Evolutionary conservation across 2,888 invertebrate genomes (phyloP).

Genomic region (Cheilosia grossa): DNA sequence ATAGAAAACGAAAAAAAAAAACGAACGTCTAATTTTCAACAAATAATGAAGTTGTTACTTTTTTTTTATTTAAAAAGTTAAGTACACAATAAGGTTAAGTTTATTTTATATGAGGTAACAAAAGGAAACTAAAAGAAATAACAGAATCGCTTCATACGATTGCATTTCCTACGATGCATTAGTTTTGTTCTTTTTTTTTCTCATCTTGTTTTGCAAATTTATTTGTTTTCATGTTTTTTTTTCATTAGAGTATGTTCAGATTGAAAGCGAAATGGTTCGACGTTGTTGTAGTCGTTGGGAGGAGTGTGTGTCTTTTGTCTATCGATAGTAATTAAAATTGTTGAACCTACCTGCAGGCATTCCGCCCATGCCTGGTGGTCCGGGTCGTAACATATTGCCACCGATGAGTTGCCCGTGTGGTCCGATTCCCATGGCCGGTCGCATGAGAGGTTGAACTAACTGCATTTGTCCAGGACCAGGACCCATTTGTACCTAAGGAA

Average conservation of each 20-base stretch:
- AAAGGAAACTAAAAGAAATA: constrained; percentile 20
- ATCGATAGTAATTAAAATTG: constrained; percentile 75
- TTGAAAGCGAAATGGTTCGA: constrained; percentile 59
- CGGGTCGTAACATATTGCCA: constrained; percentile 81
- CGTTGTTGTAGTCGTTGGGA: constrained; percentile 51
- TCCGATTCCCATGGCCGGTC: constrained; percentile 82
- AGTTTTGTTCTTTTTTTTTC: constrained; percentile 17
- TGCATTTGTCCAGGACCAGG: constrained; percentile 82
- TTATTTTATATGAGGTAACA: constrained; percentile 12
- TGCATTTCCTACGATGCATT: constrained; percentile 46
- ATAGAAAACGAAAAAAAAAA: constrained; percentile 22
- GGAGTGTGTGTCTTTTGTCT: constrained; percentile 64
- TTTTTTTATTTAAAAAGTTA: constrained; percentile 41
- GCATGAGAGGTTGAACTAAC: constrained; percentile 82
- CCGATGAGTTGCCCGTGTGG: constrained; percentile 81
- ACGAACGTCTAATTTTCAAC: constrained; percentile 47
- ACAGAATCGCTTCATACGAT: constrained; percentile 14
- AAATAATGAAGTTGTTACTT: constrained; percentile 47
- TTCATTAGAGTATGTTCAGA: constrained; percentile 36
- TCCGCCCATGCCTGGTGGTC: constrained; percentile 80
- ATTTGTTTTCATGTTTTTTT: constrained; percentile 54
- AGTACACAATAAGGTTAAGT: constrained; percentile 27
- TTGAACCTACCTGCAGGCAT: constrained; percentile 82
- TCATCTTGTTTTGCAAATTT: constrained; percentile 42
- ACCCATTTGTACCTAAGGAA: constrained; percentile 78